Conservation (phyloP, 2,113 vertebrate genomes). For the Xyliphius kryptos region DNA sequence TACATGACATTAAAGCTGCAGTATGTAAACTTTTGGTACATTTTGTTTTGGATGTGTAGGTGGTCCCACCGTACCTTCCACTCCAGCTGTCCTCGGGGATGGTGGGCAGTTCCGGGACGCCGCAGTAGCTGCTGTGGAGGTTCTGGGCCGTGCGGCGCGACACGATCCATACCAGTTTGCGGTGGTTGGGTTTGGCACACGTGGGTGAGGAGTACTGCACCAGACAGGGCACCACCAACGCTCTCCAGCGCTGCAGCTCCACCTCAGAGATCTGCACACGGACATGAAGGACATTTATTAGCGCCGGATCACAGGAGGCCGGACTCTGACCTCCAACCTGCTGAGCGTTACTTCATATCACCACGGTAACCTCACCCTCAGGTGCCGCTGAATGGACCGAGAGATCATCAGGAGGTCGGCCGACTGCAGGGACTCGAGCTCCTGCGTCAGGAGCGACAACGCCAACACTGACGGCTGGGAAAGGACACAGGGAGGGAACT, state of each 20-base stretch:
- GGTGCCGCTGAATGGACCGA: constrained; percentile 80
- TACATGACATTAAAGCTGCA: too few species aligned
- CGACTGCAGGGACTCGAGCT: constrained; percentile 79
- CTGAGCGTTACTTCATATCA: not conserved
- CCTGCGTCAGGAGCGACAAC: constrained; percentile 85
- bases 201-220: constrained; percentile 88
- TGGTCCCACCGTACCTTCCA: constrained; percentile 68
- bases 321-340: not conserved
- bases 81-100: constrained; percentile 85
- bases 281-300: not conserved
- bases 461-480: constrained; percentile 88
- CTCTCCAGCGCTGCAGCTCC: constrained; percentile 83
- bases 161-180: constrained; percentile 90
- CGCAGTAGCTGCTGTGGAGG: constrained; percentile 84
- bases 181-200: constrained; percentile 91
- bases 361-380: constrained; percentile 68
- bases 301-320: not conserved
- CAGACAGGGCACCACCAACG: constrained; percentile 84
- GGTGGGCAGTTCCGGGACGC: constrained; percentile 84
- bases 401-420: constrained; percentile 82
- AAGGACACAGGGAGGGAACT: constrained; percentile 9
- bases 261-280: constrained; percentile 73
- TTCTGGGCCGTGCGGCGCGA: constrained; percentile 89
- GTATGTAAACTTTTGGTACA: too few species aligned
- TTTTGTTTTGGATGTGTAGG: not conserved